A percentile compares a stretch with the other conserved stretches of the same genome.
These are phyloP conservation scores for Drosophila monieri DNA, from an alignment of 2,888 invertebrate species.

Conservation along the genomic window DNA sequence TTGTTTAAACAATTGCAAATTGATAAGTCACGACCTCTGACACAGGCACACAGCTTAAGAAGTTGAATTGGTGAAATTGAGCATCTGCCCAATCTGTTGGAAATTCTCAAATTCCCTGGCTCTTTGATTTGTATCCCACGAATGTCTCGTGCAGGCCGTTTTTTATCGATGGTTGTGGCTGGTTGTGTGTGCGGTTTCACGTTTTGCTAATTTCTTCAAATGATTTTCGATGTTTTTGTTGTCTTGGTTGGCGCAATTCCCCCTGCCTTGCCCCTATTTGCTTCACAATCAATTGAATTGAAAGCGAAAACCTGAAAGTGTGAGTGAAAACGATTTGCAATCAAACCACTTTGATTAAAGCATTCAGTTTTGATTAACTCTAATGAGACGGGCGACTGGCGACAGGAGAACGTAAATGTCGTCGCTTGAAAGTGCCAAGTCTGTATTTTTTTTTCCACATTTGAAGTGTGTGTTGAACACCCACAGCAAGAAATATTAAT, in stretches of 20 bases:
- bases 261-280: slow-evolving; percentile 46
- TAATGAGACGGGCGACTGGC: slow-evolving; percentile 48
- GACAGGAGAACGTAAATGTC: slow-evolving; percentile 19
- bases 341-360: slow-evolving; percentile 68
- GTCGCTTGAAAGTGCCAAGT: slow-evolving; percentile 10
- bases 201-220: slow-evolving; percentile 66
- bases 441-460: slow-evolving; percentile 49
- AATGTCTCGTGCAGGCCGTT: slow-evolving; percentile 22
- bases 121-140: slow-evolving; percentile 31
- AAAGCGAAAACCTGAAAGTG: slow-evolving; percentile 78
- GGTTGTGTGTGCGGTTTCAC: slow-evolving; percentile 58
- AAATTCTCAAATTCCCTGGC: slow-evolving; percentile 11
- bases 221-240: slow-evolving; percentile 56
- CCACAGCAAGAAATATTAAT: slow-evolving; percentile 55
- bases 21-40: slow-evolving; percentile 33
- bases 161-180: slow-evolving; percentile 39
- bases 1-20: slow-evolving; percentile 43
- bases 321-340: slow-evolving; percentile 68
- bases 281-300: slow-evolving; percentile 67
- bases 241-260: slow-evolving; percentile 26
- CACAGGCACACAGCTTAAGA: slow-evolving; percentile 2
- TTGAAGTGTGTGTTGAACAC: slow-evolving; percentile 34
- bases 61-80: slow-evolving; percentile 5
- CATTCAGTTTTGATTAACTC: slow-evolving; percentile 66
- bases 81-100: slow-evolving; percentile 14